phyloP scores from a whole-genome alignment of 2,888 invertebrate genomes.

The Pachydiplax longipennis region DNA sequence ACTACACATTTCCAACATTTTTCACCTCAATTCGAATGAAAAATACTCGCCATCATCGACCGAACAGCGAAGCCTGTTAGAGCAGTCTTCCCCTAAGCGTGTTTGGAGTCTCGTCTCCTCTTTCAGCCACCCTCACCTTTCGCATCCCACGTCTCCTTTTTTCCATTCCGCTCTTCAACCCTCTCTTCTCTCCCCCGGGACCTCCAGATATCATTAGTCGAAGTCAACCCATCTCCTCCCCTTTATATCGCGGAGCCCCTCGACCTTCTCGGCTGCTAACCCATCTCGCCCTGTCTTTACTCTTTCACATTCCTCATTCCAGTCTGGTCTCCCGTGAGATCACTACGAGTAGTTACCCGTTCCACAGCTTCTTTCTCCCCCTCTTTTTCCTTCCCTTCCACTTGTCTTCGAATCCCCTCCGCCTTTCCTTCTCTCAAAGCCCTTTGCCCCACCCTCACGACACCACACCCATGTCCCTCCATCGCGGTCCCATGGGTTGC shows the following conservation, averaged over 20 bases:
- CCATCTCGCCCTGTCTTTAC: not conserved
- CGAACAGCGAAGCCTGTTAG: not conserved
- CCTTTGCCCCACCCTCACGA: not conserved
- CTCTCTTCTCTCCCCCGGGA: not conserved
- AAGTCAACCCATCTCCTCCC: constrained; percentile 6
- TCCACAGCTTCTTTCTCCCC: not conserved
- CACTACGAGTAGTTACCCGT: constrained; percentile 34
- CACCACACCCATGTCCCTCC: not conserved
- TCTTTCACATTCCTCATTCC: constrained; percentile 41
- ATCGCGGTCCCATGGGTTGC: constrained; percentile 27
- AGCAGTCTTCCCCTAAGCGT: not conserved
- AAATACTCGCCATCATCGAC: not conserved
- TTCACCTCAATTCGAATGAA: not conserved
- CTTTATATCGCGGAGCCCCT: not conserved
- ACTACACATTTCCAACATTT: not conserved
- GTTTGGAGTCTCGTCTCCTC: not conserved
- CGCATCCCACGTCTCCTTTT: not conserved
- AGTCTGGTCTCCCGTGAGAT: constrained; percentile 33
- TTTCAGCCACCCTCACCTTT: not conserved
- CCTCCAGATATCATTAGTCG: constrained; percentile 39
- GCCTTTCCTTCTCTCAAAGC: not conserved
- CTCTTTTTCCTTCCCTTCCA: not conserved
- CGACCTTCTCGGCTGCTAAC: not conserved
- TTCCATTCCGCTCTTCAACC: not conserved
- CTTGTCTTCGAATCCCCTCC: not conserved